Percentiles rank a stretch among this genome's conserved stretches.
Evolutionary conservation across 1,140 invertebrate species (phyloP).

Genomic region (Drosophila busckii): DNA sequence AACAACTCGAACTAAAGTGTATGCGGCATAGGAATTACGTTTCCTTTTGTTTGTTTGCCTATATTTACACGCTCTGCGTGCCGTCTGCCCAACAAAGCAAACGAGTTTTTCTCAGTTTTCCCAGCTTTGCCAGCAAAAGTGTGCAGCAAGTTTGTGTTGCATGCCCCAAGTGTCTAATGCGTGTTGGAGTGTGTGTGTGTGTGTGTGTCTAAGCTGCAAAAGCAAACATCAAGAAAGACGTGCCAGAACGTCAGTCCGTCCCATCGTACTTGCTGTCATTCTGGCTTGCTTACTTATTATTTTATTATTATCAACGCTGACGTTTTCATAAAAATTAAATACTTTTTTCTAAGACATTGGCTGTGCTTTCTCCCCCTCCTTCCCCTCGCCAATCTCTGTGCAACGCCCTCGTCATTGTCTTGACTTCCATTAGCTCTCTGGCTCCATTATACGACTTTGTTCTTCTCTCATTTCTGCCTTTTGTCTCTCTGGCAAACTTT

Average conservation of each 20-base stretch:
- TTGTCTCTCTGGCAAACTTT: too few relatives aligned
- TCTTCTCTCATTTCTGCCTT: too few relatives aligned
- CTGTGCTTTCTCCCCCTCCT: not conserved
- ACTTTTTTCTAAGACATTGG: slow-evolving; percentile 20
- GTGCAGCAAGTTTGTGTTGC: too few relatives aligned
- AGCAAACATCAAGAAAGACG: slow-evolving; percentile 44
- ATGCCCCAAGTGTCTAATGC: slow-evolving; percentile 25
- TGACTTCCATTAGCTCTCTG: too few relatives aligned
- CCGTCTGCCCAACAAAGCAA: too few relatives aligned
- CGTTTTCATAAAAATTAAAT: slow-evolving; percentile 70
- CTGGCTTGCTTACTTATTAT: slow-evolving; percentile 49
- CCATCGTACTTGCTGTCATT: slow-evolving; percentile 5
- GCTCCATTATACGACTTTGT: too few relatives aligned
- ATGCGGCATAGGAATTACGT: too few relatives aligned
- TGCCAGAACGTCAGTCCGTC: slow-evolving; percentile 9
- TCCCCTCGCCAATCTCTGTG: not conserved
- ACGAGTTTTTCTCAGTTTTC: slow-evolving; percentile 1
- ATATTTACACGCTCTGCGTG: slow-evolving; percentile 53
- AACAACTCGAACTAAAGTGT: too few relatives aligned
- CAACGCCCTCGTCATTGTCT: too few relatives aligned
- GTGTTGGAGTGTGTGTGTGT: slow-evolving; percentile 10
- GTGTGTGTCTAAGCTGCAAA: slow-evolving; percentile 8
- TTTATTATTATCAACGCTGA: slow-evolving; percentile 58
- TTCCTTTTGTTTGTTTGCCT: slow-evolving; percentile 51
- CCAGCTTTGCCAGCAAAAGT: not conserved